phyloP scores from a whole-genome alignment of 2,113 vertebrate species.

The Poeciliopsis retropinna region DNA sequence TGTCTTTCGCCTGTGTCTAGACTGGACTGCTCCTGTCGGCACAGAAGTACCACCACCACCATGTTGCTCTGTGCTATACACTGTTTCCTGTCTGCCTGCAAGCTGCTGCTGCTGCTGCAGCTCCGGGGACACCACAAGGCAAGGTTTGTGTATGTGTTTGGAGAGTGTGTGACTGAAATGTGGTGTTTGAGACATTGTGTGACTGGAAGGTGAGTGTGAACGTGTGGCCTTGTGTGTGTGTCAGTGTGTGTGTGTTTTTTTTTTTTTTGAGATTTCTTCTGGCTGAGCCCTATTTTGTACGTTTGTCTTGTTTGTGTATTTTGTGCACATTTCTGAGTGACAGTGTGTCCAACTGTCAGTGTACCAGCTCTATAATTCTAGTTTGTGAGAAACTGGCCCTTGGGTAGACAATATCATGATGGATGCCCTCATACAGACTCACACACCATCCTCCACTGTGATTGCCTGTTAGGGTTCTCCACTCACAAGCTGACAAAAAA shows the following conservation, averaged over 20 bases:
- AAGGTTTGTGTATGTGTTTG: conserved; percentile 48
- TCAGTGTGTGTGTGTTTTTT: conserved; percentile 22
- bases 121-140: conserved; percentile 58
- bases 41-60: conserved; percentile 57
- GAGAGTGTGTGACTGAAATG: conserved; percentile 1
- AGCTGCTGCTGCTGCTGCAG: conserved; percentile 47
- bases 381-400: conserved; percentile 73
- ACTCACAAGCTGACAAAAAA: conserved; percentile 53
- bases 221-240: conserved; percentile 11
- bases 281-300: conserved; percentile 52
- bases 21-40: conserved; percentile 70
- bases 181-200: conserved; percentile 15
- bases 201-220: conserved; percentile 36
- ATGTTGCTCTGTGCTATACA: conserved; percentile 60
- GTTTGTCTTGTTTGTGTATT: conserved; percentile 60
- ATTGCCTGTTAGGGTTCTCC: conserved; percentile 64
- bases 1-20: conserved; percentile 83
- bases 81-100: conserved; percentile 55
- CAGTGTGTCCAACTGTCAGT: conserved; percentile 67
- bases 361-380: conserved; percentile 67
- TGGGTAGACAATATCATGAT: conserved; percentile 74
- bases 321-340: conserved; percentile 60
- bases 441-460: conserved; percentile 58
- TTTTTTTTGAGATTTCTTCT: conserved; percentile 20
- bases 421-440: conserved; percentile 67